These are phyloP conservation scores for Aphidius colemani DNA, from an alignment of 2,888 invertebrate genomes.

Conservation along the genomic window DNA sequence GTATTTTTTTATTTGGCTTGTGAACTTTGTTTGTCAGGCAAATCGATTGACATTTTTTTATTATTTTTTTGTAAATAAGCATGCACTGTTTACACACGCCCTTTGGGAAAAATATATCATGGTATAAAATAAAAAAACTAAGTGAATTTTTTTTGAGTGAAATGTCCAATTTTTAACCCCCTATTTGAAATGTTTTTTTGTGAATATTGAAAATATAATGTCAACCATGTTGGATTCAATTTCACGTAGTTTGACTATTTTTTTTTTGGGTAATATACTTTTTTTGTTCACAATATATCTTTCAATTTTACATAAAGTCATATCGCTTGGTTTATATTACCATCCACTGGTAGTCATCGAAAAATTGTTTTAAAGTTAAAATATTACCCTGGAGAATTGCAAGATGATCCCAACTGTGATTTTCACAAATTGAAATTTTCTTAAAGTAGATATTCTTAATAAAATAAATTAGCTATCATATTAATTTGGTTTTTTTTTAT, in stretches of 20 bases:
- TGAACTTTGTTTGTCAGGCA: not conserved
- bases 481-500: slow-evolving; percentile 14
- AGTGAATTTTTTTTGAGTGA: slow-evolving; percentile 5
- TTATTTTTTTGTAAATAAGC: slow-evolving; percentile 18
- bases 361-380: slow-evolving; percentile 45
- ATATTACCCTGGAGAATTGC: slow-evolving; percentile 54
- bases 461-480: too few relatives aligned
- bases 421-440: slow-evolving; percentile 48
- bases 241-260: not conserved
- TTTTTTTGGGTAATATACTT: slow-evolving; percentile 1
- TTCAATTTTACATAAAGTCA: slow-evolving; percentile 30
- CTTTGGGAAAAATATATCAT: slow-evolving; percentile 43
- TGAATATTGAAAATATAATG: slow-evolving; percentile 50
- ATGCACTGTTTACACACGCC: slow-evolving; percentile 52
- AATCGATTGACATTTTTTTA: slow-evolving; percentile 46
- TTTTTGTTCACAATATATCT: slow-evolving; percentile 15
- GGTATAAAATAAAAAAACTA: slow-evolving; percentile 17
- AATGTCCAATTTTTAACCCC: slow-evolving; percentile 36
- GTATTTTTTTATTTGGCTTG: too few relatives aligned
- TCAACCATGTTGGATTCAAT: slow-evolving; percentile 14
- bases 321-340: slow-evolving; percentile 21
- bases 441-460: slow-evolving; percentile 32
- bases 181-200: slow-evolving; percentile 31
- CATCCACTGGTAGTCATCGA: slow-evolving; percentile 24
- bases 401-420: slow-evolving; percentile 34